Evolutionary conservation across 2,888 invertebrate genomes (phyloP).

Genomic region (Rhopalosiphum nymphaeae): DNA sequence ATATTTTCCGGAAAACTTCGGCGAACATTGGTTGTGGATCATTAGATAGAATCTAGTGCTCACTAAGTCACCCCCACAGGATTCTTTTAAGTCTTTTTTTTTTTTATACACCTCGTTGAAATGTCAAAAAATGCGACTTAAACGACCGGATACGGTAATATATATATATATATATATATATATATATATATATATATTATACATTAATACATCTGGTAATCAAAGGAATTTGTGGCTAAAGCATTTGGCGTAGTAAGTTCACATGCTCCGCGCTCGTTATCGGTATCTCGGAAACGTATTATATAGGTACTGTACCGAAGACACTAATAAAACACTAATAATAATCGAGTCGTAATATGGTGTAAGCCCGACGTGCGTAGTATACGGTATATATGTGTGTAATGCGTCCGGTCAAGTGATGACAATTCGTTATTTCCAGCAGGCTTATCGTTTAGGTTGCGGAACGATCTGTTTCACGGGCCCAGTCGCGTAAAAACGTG

Average conservation of each 20-base stretch:
- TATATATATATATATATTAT: background rate
- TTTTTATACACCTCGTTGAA: background rate
- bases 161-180: background rate
- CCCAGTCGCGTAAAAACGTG: background rate
- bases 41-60: background rate
- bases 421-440: slow-evolving; percentile 15
- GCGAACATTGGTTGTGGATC: background rate
- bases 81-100: background rate
- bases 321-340: slow-evolving; percentile 15
- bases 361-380: background rate
- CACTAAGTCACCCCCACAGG: background rate
- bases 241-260: background rate
- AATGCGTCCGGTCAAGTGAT: background rate
- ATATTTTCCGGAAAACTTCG: background rate
- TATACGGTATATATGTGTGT: background rate
- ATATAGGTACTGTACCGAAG: background rate
- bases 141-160: background rate
- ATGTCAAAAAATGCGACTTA: background rate
- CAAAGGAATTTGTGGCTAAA: background rate
- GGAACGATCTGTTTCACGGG: background rate
- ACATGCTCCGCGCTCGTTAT: background rate
- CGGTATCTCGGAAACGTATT: background rate
- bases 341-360: background rate
- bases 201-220: background rate
- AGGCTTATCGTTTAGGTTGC: slow-evolving; percentile 27